phyloP scores from a whole-genome alignment of 2,888 invertebrate genomes.

The Gerosis bhagava region DNA sequence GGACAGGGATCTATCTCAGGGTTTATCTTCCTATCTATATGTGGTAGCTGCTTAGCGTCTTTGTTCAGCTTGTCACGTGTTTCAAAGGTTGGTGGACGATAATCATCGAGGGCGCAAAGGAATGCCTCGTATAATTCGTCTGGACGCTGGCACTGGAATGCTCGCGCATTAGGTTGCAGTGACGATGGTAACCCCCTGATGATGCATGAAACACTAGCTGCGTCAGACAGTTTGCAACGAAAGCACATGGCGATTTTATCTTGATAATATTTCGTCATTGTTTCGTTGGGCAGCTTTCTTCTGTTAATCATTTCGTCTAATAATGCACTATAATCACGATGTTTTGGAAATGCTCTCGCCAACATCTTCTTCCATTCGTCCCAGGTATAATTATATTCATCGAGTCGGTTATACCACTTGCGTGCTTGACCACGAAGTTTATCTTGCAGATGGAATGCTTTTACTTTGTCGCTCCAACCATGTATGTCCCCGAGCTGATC shows the following conservation, averaged over 20 bases:
- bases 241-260: slow-evolving; percentile 28
- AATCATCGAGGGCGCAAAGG: slow-evolving; percentile 35
- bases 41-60: neutral
- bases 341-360: slow-evolving; percentile 35
- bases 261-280: slow-evolving; percentile 41
- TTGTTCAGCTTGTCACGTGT: neutral
- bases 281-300: slow-evolving; percentile 32
- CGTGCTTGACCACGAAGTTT: slow-evolving; percentile 37
- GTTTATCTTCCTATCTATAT: neutral
- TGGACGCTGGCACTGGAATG: slow-evolving; percentile 35
- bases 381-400: slow-evolving; percentile 38
- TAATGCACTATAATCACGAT: slow-evolving; percentile 33
- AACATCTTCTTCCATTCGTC: slow-evolving; percentile 38
- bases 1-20: slow-evolving; percentile 28
- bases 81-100: slow-evolving; percentile 19
- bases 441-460: slow-evolving; percentile 35
- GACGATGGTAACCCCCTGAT: slow-evolving; percentile 19
- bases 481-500: slow-evolving; percentile 34
- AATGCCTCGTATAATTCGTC: slow-evolving; percentile 36
- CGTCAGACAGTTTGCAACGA: slow-evolving; percentile 25
- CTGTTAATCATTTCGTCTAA: slow-evolving; percentile 36
- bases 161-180: slow-evolving; percentile 33
- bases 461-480: slow-evolving; percentile 35
- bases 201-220: slow-evolving; percentile 24
- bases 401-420: slow-evolving; percentile 37